Base-by-base conservation (phyloP, 2,888 invertebrate species). In the Thysanoteuthis rhombus region DNA sequence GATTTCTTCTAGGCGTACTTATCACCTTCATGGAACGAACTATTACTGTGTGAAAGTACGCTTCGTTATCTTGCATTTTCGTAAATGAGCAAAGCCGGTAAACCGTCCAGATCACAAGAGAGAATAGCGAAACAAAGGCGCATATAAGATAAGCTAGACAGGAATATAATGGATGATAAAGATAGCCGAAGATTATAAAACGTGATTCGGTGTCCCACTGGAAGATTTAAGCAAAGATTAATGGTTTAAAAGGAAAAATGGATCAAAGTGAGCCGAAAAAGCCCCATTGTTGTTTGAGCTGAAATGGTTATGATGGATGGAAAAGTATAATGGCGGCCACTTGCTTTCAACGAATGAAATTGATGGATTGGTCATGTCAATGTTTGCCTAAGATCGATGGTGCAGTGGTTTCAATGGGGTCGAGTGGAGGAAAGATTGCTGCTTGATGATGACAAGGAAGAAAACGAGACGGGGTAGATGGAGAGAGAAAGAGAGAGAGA, bases 141-240 rank as follows among this genome's bases (percentile, higher is more conserved):
- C 25, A 75, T 75, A 75, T 75, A 75, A 75, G 75, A 75, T 75
- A 75, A 75, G 75, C n/a, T 36, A 75, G 75, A 75, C 75, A 75
- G 75, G 36, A 75, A 75, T 75, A 75, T 75, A 75, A 75, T 75
- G 75, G 75, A 75, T 75, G 75, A 75, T 75, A 75, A 75, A 75
- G 75, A 75, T 75, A n/a, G 19, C n/a, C n/a, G 10, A 75, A 75
- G 75, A 75, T 75, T 75, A 75, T 75, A 75, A 36, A 75, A 75
- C n/a, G 75, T 75, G 75, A 75, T 75, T 75, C n/a, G 36, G n/a
- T 75, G n/a, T 75, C 75, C 16, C n/a, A n/a, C 75, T n/a, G n/a
- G 75, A n/a, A 75, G 75, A 75, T 75, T 75, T 75, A n/a, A n/a
- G 75, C n/a, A 75, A 75, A 75, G 75, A 75, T 75, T 75, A 75